Base-by-base conservation (phyloP, 1,140 invertebrate genomes). In the Euwallacea similis region DNA sequence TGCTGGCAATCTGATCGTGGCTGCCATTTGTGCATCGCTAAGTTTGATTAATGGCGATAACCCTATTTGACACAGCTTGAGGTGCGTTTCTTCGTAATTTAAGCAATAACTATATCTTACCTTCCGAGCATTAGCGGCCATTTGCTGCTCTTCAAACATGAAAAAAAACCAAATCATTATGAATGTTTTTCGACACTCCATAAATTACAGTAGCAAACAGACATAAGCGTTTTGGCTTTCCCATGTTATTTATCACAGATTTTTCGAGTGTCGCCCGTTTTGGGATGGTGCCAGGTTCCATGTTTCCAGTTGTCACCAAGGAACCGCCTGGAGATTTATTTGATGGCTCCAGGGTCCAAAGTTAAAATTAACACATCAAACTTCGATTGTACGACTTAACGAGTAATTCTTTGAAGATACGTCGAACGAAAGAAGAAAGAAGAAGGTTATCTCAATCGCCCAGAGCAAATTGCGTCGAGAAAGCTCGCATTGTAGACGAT, bases 401-500 rank as follows among this genome's bases (percentile, higher is more conserved):
- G 21, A 33, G 21, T 33, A 33, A 33, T 33, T 33, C 21, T 33
- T 33, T 33, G 21, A 33, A 33, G 21, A 33, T 33, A 33, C 21
- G 21, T 33, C 21, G 21, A 33, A 33, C 21, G 21, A 33, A 33
- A 33, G 21, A 33, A 33, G 21, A 33, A 33, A 33, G 21, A 33
- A 33, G 21, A 33, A 33, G 21, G 21, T 33, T 33, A 33, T 33
- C 21, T 33, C 21, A 33, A 33, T 33, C 21, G 21, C 21, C 21
- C 21, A 33, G 21, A 33, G 21, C 21, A 50, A 50, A 50, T 50
- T 50, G 46, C 9, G 46, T 50, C 46, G 46, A 47, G 42, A 15
- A 16, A 15, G 54, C 73, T 43, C 56, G 66, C 61, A 72, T 63
- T 71, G 73, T 74, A 73, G 73, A 75, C 75, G 74, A 73, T 78